A percentile compares a stretch with the other conserved stretches of the same genome.
phyloP scores from a whole-genome alignment of 2,888 invertebrate species.

The Cancer borealis region DNA sequence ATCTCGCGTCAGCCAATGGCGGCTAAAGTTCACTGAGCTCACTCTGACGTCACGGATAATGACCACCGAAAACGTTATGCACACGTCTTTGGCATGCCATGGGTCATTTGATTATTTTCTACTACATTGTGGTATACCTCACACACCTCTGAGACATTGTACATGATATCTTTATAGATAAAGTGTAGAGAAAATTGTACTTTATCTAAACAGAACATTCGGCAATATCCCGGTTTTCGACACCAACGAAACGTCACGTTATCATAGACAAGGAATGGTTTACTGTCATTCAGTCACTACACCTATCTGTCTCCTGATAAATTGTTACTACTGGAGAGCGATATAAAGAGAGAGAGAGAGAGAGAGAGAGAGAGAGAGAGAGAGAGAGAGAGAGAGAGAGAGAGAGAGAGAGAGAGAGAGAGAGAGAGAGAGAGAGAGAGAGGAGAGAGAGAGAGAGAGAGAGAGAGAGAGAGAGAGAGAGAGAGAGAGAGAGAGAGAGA shows the following conservation, averaged over 20 bases:
- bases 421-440: background rate
- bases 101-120: background rate
- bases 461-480: slow-evolving; percentile 47
- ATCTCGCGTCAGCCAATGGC: slow-evolving; percentile 49
- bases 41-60: slow-evolving; percentile 55
- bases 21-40: slow-evolving; percentile 45
- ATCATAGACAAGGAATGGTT: too few species aligned
- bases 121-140: background rate
- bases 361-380: slow-evolving; percentile 56
- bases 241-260: too few species aligned
- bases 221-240: background rate
- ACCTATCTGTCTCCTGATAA: background rate
- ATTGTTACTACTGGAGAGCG: background rate
- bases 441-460: slow-evolving; percentile 56
- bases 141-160: background rate
- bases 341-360: slow-evolving; percentile 35
- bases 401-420: background rate
- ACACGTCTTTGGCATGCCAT: slow-evolving; percentile 15
- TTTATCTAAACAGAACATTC: background rate
- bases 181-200: too few species aligned
- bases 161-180: too few species aligned
- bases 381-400: slow-evolving; percentile 33
- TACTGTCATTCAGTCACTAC: background rate
- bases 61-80: slow-evolving; percentile 37
- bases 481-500: background rate